Base-by-base conservation (phyloP, 2,113 vertebrate species). In the Dasyprocta punctata region DNA sequence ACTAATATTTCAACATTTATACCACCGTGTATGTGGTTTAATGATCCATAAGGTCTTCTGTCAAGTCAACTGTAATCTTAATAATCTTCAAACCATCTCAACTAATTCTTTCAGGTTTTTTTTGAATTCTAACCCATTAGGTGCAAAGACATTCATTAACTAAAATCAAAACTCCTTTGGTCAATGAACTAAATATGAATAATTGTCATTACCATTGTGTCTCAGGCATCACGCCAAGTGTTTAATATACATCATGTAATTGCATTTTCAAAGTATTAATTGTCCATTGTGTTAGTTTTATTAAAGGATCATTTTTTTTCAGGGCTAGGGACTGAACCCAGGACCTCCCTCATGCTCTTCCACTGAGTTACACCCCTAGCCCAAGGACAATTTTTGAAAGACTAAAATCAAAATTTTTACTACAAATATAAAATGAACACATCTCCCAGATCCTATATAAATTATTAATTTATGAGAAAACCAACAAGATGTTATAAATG, bases 391-490 rank as follows among this genome's bases (percentile, higher is more conserved):
- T 41, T 73, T 92, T 84, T 41, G 14, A 61, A 71, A 96, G 22
- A 41, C 78, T 44, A 85, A 97, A 97, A 92, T 52, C 22, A n/a
- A 81, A 54, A 67, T 14, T 56, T 24, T 73, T 13, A 58, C 30
- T n/a, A 60, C 36, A 73, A 73, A 47, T 38, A 11, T 41, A 73
- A 85, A 49, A 86, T 69, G 36, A 88, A 49, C 7, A 71, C 54
- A 65, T 58, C 11, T 47, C 16, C 38, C 83, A 83, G 16, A 54
- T 69, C 67, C 85, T 93, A 91, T 28, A 89, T 92, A 83, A 82
- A 28, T 78, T 83, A 56, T 89, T 85, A n/a, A n/a, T 41, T 86
- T 86, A 81, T 41, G 5, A 88, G 69, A 67, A 85, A 95, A 90
- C 28, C 20, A 54, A 17, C 41, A 89, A 44, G 33, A 22, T 38